Evolutionary conservation across 30 jellyfish, hydroid and myxozoan genomes (phyloP).

Genomic region (Cassiopea andromeda): DNA sequence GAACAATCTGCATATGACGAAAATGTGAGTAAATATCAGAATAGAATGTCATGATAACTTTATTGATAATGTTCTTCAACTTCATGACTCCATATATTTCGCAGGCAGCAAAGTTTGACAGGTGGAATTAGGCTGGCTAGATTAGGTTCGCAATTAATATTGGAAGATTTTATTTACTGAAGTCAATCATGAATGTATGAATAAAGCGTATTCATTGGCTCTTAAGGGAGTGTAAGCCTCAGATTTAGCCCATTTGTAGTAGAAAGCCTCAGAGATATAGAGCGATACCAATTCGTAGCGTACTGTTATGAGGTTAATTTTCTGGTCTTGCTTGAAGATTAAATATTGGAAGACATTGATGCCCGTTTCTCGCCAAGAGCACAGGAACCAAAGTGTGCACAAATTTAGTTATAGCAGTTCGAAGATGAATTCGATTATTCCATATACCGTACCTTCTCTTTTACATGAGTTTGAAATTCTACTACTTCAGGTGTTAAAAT

Average conservation of each 20-base stretch:
- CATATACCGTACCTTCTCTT: too few species aligned
- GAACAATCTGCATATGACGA: too few species aligned
- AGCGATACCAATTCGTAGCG: background rate
- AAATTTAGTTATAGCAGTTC: too few species aligned
- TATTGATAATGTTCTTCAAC: too few species aligned
- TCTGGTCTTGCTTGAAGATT: background rate
- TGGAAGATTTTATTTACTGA: background rate
- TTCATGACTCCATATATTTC: background rate
- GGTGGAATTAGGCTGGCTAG: background rate
- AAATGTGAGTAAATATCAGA: background rate
- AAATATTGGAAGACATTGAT: background rate
- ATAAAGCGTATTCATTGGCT: slow-evolving; percentile 3
- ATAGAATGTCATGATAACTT: background rate
- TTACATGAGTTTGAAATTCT: too few species aligned
- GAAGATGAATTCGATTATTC: too few species aligned
- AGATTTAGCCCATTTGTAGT: background rate
- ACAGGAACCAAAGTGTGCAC: too few species aligned
- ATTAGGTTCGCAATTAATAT: background rate
- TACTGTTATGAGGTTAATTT: background rate
- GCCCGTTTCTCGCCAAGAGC: too few species aligned
- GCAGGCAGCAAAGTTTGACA: background rate
- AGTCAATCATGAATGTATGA: background rate
- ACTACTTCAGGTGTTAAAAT: too few species aligned
- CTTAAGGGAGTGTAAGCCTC: background rate
- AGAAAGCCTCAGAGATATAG: background rate